These are phyloP conservation scores for Pedetes capensis DNA, from an alignment of 2,113 vertebrate species.

Conservation along the genomic window DNA sequence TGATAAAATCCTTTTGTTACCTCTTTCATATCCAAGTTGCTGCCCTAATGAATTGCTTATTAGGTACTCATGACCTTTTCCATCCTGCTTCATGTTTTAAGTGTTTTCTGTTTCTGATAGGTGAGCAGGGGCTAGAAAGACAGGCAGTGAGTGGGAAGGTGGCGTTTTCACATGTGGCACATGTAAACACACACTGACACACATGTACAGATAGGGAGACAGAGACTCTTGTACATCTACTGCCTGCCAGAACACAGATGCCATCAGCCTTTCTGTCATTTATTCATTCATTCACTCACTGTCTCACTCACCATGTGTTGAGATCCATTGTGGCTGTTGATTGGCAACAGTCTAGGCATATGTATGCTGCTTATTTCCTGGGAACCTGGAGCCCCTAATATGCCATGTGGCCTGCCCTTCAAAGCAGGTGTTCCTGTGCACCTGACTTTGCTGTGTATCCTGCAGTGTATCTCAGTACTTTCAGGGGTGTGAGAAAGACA, in stretches of 20 bases:
- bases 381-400: background rate
- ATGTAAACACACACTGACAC: accelerated
- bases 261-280: background rate
- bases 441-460: background rate
- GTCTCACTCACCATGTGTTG: accelerated
- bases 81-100: background rate
- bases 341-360: background rate
- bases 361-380: background rate
- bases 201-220: background rate
- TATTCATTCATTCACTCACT: background rate
- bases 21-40: background rate
- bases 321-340: background rate
- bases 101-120: background rate
- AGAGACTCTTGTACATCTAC: accelerated
- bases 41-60: background rate
- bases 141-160: background rate
- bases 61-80: background rate
- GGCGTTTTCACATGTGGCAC: background rate
- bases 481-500: background rate
- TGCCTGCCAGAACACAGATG: background rate
- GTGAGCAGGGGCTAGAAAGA: background rate
- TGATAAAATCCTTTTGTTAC: background rate
- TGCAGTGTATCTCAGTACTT: background rate
- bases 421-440: background rate
- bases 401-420: background rate